Percentiles rank a stretch among this genome's conserved stretches.
Conservation (phyloP, 2,797 vertebrate genomes). For the Furcifer pardalis region DNA sequence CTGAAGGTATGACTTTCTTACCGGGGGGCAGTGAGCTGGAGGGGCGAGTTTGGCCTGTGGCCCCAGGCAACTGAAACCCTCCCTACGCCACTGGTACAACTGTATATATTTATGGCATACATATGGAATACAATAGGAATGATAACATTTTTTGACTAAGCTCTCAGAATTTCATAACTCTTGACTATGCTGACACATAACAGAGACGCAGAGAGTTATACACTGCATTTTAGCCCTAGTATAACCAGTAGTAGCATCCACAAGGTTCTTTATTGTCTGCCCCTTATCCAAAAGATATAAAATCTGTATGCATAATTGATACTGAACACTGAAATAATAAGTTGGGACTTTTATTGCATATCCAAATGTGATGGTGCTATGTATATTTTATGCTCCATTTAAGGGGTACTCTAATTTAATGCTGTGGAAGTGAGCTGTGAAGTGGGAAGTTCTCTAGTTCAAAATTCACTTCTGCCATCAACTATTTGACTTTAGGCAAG, state of each 20-base stretch:
- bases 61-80: no score
- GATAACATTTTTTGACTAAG: no score
- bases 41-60: no score
- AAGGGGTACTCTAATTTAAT: not conserved
- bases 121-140: constrained; percentile 42
- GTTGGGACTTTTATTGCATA: not conserved
- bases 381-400: not conserved
- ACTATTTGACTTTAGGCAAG: not conserved
- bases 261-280: constrained; percentile 47
- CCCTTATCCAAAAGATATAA: constrained; percentile 17
- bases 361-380: not conserved
- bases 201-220: not conserved
- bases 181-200: no score
- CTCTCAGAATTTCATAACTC: no score
- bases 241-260: constrained; percentile 10
- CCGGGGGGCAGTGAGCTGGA: no score
- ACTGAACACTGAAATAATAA: constrained; percentile 1
- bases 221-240: not conserved
- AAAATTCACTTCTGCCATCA: not conserved
- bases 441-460: not conserved
- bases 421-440: not conserved
- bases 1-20: no score
- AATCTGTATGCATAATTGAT: constrained; percentile 13
- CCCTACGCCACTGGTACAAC: no score
- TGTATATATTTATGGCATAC: not conserved